These are phyloP conservation scores for Mobula birostris DNA, from an alignment of 2,113 vertebrate species.

Conservation along the genomic window DNA sequence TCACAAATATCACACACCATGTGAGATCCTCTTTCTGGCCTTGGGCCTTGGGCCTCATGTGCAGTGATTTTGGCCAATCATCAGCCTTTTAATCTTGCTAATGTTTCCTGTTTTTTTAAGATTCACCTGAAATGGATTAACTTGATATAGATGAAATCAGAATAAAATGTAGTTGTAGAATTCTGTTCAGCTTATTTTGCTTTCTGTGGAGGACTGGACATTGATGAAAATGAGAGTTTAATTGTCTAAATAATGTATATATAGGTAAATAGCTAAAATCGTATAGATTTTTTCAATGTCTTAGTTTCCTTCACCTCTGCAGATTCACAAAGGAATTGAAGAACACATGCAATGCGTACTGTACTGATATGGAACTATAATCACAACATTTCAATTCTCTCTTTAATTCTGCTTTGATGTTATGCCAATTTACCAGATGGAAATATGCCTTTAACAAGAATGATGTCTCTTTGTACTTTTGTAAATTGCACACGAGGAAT, in stretches of 20 bases:
- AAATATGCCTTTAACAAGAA: not conserved
- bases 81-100: no score
- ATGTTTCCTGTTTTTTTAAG: not conserved
- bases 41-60: no score
- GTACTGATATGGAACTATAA: not conserved
- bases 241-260: not conserved
- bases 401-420: not conserved
- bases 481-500: not conserved
- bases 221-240: not conserved
- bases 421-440: not conserved
- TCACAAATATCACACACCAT: no score
- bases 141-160: not conserved
- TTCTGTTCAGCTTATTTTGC: not conserved
- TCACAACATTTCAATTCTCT: not conserved
- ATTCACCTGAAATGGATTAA: not conserved
- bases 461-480: slow-evolving; percentile 3
- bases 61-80: no score
- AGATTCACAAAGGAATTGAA: not conserved
- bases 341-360: not conserved
- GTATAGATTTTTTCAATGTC: not conserved
- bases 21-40: no score
- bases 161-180: not conserved
- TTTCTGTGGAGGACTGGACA: not conserved
- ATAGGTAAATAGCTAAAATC: not conserved
- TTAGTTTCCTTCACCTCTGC: not conserved